These are phyloP conservation scores for Ceratina australensis DNA, from an alignment of 1,140 invertebrate species.

Conservation along the genomic window DNA sequence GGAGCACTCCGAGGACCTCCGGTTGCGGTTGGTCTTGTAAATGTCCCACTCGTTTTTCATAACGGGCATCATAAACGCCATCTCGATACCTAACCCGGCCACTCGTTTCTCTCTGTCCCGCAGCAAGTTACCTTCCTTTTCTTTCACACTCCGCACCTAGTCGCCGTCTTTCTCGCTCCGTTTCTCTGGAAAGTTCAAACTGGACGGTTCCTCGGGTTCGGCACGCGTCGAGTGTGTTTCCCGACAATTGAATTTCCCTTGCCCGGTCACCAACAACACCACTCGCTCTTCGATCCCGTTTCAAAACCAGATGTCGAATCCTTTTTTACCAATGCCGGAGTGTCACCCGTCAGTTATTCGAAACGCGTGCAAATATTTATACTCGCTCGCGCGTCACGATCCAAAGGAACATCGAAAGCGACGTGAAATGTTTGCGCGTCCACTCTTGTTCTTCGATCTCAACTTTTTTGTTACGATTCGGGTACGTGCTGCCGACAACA, in stretches of 20 bases:
- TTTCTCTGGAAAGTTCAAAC: conserved; percentile 56
- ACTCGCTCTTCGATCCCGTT: not conserved
- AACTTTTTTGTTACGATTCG: not conserved
- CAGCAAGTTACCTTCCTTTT: conserved; percentile 18
- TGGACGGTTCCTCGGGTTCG: not conserved
- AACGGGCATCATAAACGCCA: conserved; percentile 97
- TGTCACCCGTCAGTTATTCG: too few species aligned
- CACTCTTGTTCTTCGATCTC: not conserved
- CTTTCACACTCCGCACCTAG: conserved; percentile 25
- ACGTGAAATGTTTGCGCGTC: not conserved
- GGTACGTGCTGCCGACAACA: not conserved
- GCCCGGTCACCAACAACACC: not conserved
- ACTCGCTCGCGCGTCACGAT: not conserved
- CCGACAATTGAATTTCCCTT: not conserved
- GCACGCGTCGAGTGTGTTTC: not conserved
- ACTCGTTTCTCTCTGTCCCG: conserved; percentile 9
- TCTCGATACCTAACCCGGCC: conserved; percentile 73
- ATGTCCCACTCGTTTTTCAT: conserved; percentile 96
- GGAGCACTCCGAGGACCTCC: conserved; percentile 87
- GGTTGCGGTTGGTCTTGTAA: conserved; percentile 89
- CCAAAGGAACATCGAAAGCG: not conserved
- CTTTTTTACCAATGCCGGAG: too few species aligned
- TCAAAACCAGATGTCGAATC: not conserved
- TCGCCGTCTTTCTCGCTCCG: conserved; percentile 5
- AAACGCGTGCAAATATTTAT: not conserved